Conservation (phyloP, 2,797 vertebrate genomes). For the Danio albolineatus region DNA sequence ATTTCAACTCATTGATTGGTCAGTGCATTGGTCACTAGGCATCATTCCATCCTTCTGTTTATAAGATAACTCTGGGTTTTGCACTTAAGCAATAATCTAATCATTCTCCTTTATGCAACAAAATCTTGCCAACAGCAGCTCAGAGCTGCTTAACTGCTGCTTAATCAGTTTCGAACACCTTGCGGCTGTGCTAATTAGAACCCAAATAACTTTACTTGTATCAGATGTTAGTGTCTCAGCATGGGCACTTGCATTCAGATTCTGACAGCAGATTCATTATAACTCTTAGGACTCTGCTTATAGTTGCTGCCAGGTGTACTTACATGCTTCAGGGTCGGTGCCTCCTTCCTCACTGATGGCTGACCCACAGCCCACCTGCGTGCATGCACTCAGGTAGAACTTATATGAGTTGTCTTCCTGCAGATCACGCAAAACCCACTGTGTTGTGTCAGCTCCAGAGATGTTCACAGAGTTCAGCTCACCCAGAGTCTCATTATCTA, state of each 20-base stretch:
- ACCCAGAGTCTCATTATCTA: slow-evolving; percentile 89
- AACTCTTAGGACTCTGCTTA: not conserved
- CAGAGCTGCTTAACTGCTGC: slow-evolving; percentile 3
- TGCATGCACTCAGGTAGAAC: slow-evolving; percentile 90
- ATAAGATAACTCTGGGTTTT: not conserved
- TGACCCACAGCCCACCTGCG: slow-evolving; percentile 86
- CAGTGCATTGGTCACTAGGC: not conserved
- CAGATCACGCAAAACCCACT: slow-evolving; percentile 81
- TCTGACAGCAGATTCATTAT: slow-evolving; percentile 31
- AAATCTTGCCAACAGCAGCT: slow-evolving; percentile 23
- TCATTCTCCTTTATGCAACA: not conserved
- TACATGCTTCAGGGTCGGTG: slow-evolving; percentile 78
- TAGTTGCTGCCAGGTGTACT: slow-evolving; percentile 68
- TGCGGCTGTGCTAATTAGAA: slow-evolving; percentile 35
- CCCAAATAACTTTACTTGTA: slow-evolving; percentile 29
- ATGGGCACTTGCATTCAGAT: slow-evolving; percentile 15
- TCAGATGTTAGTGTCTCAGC: slow-evolving; percentile 29
- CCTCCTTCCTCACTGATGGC: slow-evolving; percentile 80
- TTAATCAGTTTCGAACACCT: slow-evolving; percentile 47
- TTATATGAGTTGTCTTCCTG: slow-evolving; percentile 82
- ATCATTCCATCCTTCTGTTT: not conserved
- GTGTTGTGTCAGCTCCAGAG: slow-evolving; percentile 76
- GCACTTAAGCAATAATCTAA: slow-evolving; percentile 5
- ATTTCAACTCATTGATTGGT: not conserved
- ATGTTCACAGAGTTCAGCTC: slow-evolving; percentile 81